A percentile compares a stretch with the other conserved stretches of the same genome.
Evolutionary conservation across 2,113 vertebrate genomes (phyloP).

Genomic region (Neopipo cinnamomea): DNA sequence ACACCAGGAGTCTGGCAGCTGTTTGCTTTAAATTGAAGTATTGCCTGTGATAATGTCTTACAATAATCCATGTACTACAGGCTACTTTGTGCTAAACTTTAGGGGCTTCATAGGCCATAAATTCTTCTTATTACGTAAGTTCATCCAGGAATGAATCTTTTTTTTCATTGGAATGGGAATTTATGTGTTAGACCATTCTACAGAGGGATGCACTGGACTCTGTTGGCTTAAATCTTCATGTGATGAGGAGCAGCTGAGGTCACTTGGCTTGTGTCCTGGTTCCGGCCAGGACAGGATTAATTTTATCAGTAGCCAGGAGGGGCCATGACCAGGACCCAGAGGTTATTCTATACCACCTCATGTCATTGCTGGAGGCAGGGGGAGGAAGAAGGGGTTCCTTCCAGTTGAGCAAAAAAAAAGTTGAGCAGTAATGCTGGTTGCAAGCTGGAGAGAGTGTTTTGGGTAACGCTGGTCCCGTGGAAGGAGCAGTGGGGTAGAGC

Average conservation of each 20-base stretch:
- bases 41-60: background rate
- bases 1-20: background rate
- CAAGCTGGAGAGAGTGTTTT: background rate
- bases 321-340: background rate
- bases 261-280: background rate
- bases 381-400: background rate
- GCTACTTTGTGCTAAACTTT: background rate
- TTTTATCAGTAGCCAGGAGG: background rate
- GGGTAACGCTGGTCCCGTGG: background rate
- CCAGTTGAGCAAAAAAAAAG: background rate
- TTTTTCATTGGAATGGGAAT: background rate
- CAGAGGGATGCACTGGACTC: background rate
- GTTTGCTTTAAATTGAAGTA: background rate
- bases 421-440: background rate
- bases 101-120: background rate
- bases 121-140: background rate
- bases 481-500: background rate
- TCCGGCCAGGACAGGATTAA: background rate
- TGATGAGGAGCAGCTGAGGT: background rate
- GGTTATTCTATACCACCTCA: background rate
- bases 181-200: background rate
- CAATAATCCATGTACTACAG: background rate
- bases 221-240: background rate
- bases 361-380: background rate
- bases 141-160: background rate